phyloP scores from a whole-genome alignment of 1,140 invertebrate genomes.

The Chlorops oryzae region DNA sequence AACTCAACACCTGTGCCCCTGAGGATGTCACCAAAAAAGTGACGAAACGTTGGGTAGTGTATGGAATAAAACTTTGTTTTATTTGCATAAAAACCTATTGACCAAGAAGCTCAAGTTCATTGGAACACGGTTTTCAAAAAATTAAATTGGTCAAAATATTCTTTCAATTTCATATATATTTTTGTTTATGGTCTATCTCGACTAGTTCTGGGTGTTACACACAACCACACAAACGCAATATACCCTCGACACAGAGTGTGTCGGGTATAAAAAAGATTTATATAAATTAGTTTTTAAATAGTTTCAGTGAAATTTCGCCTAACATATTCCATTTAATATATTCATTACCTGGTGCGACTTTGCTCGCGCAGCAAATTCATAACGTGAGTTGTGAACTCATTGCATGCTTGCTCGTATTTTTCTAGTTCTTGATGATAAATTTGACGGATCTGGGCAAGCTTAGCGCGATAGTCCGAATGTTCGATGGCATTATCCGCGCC shows the following conservation, averaged over 20 bases:
- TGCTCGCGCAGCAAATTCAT: constrained; percentile 98
- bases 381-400: constrained; percentile 99
- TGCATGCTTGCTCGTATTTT: constrained; percentile 99
- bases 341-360: constrained; percentile 84
- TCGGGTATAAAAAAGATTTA: not conserved
- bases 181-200: too few relatives aligned
- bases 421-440: constrained; percentile 99
- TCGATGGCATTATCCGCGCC: constrained; percentile 91
- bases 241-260: not conserved
- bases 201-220: too few relatives aligned
- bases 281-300: not conserved
- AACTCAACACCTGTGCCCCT: too few relatives aligned
- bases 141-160: too few relatives aligned
- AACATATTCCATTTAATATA: constrained; percentile 40
- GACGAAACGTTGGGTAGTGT: too few relatives aligned
- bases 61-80: too few relatives aligned
- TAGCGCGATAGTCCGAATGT: constrained; percentile 98
- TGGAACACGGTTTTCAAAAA: too few relatives aligned
- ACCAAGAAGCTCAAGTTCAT: too few relatives aligned
- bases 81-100: too few relatives aligned
- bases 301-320: not conserved
- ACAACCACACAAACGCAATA: too few relatives aligned
- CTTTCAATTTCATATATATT: too few relatives aligned
- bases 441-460: constrained; percentile 97
- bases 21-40: too few relatives aligned